Percentiles rank a stretch among this genome's conserved stretches.
Evolutionary conservation across 2,113 vertebrate species (phyloP).

Genomic region (Myanophis thanlyinensis): DNA sequence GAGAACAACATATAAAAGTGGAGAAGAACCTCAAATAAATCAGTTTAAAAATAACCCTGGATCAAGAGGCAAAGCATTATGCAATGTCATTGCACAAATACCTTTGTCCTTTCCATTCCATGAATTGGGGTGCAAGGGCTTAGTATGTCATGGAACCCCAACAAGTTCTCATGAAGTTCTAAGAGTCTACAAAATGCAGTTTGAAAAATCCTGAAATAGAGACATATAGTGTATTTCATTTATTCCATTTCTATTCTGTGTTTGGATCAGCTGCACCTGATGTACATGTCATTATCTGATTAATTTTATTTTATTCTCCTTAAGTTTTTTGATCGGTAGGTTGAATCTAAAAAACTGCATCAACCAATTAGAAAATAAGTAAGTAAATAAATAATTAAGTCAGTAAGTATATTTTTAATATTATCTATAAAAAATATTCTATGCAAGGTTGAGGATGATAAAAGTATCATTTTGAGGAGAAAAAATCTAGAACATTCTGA

Average conservation of each 20-base stretch:
- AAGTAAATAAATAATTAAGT: not conserved
- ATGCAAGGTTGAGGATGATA: not conserved
- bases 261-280: not conserved
- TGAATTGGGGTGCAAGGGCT: not conserved
- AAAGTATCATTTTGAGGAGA: not conserved
- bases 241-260: not conserved
- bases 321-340: not conserved
- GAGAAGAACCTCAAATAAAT: not conserved
- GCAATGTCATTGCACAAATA: not conserved
- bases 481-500: not conserved
- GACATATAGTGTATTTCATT: not conserved
- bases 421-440: slow-evolving; percentile 5
- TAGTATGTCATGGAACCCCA: not conserved
- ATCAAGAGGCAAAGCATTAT: not conserved
- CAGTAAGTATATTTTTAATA: not conserved
- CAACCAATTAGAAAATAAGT: not conserved
- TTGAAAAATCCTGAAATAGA: not conserved
- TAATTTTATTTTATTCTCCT: not conserved
- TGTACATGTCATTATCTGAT: not conserved
- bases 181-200: not conserved
- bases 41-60: not conserved
- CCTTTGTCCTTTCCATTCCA: not conserved
- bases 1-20: not conserved
- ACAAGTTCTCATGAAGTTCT: not conserved
- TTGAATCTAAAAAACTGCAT: not conserved